Percentiles rank a stretch among this genome's conserved stretches.
phyloP scores from a whole-genome alignment of 1,140 invertebrate genomes.

The Chionoecetes opilio region DNA sequence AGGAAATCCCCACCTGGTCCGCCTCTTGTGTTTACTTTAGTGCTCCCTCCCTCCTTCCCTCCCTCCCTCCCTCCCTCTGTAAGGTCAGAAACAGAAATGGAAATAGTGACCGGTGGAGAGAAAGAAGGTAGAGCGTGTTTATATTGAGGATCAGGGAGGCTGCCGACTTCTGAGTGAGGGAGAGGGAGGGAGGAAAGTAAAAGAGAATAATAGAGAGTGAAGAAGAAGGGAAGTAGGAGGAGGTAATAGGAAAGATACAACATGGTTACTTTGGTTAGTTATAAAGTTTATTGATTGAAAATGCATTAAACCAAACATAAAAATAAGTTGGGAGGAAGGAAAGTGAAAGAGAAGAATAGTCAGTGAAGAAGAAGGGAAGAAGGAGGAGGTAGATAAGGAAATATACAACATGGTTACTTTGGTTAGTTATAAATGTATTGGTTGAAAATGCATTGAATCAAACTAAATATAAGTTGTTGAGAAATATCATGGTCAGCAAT shows the following conservation, averaged over 20 bases:
- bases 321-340: no score
- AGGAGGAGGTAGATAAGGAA: not conserved
- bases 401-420: no score
- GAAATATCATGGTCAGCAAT: no score
- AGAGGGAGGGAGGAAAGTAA: not conserved
- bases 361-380: not conserved
- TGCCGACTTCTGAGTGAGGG: constrained; percentile 11
- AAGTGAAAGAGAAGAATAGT: not conserved
- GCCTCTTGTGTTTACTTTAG: not conserved
- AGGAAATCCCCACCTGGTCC: not conserved
- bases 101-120: constrained; percentile 51
- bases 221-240: not conserved
- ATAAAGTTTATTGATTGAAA: no score
- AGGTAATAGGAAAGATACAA: not conserved
- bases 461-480: not conserved
- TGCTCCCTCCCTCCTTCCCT: not conserved
- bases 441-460: no score
- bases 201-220: not conserved
- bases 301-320: no score
- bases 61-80: not conserved
- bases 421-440: no score
- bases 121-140: constrained; percentile 30
- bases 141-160: constrained; percentile 41
- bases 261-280: no score
- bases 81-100: constrained; percentile 34